phyloP scores from a whole-genome alignment of 2,113 vertebrate genomes.

The Pavo muticus region DNA sequence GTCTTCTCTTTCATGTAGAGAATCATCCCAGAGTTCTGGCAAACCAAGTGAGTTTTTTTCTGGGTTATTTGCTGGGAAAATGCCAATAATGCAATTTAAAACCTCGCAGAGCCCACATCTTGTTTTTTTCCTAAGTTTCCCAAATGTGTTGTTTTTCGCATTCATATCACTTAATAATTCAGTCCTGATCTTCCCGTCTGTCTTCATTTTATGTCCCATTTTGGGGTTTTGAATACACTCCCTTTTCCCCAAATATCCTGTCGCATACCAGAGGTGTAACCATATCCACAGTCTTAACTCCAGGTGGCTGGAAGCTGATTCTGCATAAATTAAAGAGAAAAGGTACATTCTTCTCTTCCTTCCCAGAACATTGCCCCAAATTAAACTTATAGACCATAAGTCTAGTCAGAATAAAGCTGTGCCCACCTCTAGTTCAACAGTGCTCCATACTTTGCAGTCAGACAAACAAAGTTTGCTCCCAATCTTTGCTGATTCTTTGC shows the following conservation, averaged over 20 bases:
- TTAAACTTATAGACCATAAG: slow-evolving; percentile 23
- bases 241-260: slow-evolving; percentile 50
- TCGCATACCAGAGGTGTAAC: slow-evolving; percentile 55
- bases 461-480: not conserved
- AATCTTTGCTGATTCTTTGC: not conserved
- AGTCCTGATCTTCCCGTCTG: slow-evolving; percentile 40
- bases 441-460: not conserved
- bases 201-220: slow-evolving; percentile 47
- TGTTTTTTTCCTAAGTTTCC: slow-evolving; percentile 35
- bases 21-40: slow-evolving; percentile 34
- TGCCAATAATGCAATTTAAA: slow-evolving; percentile 64
- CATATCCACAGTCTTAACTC: slow-evolving; percentile 16
- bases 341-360: slow-evolving; percentile 20
- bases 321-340: slow-evolving; percentile 49
- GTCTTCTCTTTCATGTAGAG: slow-evolving; percentile 21
- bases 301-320: slow-evolving; percentile 60
- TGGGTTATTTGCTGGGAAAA: slow-evolving; percentile 48
- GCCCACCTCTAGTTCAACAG: not conserved
- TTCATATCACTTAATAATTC: slow-evolving; percentile 67
- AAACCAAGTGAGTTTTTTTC: slow-evolving; percentile 23
- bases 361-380: not conserved
- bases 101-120: slow-evolving; percentile 17
- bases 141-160: slow-evolving; percentile 22
- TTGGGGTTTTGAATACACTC: slow-evolving; percentile 38
- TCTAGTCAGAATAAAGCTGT: slow-evolving; percentile 8